phyloP scores from a whole-genome alignment of 2,113 vertebrate species.

The Oreochromis niloticus region DNA sequence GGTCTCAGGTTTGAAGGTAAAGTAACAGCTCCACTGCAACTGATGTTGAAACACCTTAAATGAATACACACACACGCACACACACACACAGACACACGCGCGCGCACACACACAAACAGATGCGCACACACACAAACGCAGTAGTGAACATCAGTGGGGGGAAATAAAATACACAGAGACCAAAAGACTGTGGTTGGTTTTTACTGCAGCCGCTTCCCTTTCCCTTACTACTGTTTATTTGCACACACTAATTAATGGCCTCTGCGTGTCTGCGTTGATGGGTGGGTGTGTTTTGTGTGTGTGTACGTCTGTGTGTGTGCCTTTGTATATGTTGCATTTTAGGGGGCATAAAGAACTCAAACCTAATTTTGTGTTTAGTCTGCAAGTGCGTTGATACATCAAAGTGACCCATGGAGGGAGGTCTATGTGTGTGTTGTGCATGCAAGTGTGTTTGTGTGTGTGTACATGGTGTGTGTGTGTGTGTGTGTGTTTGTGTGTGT shows the following conservation, averaged over 20 bases:
- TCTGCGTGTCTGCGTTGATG: slow-evolving; percentile 5
- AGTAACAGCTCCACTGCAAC: slow-evolving; percentile 11
- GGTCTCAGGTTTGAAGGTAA: slow-evolving; percentile 46
- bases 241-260: slow-evolving; percentile 69
- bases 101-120: slow-evolving; percentile 19
- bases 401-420: slow-evolving; percentile 68
- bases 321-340: slow-evolving; percentile 61
- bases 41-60: slow-evolving; percentile 32
- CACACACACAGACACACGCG: slow-evolving; percentile 19
- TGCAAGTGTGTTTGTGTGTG: slow-evolving; percentile 12
- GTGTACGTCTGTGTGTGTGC: not conserved
- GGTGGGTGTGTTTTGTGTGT: not conserved
- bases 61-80: not conserved
- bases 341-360: slow-evolving; percentile 48
- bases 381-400: slow-evolving; percentile 68
- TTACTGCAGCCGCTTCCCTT: slow-evolving; percentile 64
- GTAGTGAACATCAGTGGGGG: slow-evolving; percentile 48
- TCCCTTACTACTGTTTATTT: slow-evolving; percentile 68
- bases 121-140: slow-evolving; percentile 18
- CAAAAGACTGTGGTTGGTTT: slow-evolving; percentile 49
- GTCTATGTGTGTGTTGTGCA: slow-evolving; percentile 38
- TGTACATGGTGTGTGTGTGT: not conserved
- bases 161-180: slow-evolving; percentile 60
- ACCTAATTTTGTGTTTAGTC: slow-evolving; percentile 71
- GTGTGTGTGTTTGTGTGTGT: slow-evolving; percentile 24